Evolutionary conservation across 2,888 invertebrate genomes (phyloP).

Genomic region (Dichetophora obliterata): DNA sequence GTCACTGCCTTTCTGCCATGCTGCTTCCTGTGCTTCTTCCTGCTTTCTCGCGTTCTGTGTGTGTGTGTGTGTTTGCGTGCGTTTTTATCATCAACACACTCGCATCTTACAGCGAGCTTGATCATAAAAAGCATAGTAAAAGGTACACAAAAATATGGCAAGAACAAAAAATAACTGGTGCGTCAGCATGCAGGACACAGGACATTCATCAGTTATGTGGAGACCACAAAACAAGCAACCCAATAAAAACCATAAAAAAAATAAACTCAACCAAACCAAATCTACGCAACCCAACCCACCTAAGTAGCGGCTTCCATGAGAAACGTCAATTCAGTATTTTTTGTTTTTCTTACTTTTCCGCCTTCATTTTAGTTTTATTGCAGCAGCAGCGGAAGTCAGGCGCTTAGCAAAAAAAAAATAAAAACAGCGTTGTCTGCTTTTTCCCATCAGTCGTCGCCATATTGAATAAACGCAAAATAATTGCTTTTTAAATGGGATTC

Average conservation of each 20-base stretch:
- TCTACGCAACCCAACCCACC: neutral
- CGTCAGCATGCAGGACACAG: neutral
- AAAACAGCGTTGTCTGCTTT: neutral
- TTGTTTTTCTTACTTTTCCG: neutral
- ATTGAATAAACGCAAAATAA: constrained; percentile 59
- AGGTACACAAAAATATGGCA: neutral
- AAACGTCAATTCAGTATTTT: neutral
- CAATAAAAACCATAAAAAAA: no score
- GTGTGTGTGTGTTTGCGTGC: no score
- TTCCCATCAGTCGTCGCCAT: constrained; percentile 41
- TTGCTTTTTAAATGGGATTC: constrained; percentile 59
- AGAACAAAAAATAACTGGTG: neutral
- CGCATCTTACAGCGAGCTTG: neutral
- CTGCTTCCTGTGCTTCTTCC: neutral
- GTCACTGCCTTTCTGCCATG: neutral
- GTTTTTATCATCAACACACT: neutral
- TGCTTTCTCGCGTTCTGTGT: no score
- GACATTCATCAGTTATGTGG: no score
- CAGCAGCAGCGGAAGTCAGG: no score
- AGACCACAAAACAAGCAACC: no score
- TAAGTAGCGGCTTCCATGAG: neutral
- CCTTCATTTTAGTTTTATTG: neutral
- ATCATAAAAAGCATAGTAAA: neutral
- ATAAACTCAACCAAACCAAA: no score
- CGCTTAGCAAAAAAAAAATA: no score